These are phyloP conservation scores for Neoscelio sp. DNA, from an alignment of 2,888 invertebrate species.

Conservation along the genomic window DNA sequence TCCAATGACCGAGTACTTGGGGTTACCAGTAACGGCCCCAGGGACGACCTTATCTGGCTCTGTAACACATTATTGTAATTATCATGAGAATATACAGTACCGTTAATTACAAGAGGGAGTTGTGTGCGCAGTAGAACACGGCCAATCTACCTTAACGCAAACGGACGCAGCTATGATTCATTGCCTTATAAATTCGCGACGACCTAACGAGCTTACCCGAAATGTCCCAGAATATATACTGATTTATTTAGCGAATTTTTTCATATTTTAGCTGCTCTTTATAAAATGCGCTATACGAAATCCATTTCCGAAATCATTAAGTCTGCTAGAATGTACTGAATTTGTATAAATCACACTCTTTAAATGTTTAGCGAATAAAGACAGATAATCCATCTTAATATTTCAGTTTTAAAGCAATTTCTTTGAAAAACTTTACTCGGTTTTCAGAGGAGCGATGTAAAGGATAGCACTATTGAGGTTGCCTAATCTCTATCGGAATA, in stretches of 20 bases:
- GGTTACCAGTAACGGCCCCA: constrained; percentile 81
- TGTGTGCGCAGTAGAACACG: constrained; percentile 75
- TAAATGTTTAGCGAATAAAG: too few relatives aligned
- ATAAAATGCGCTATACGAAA: neutral
- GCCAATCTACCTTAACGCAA: constrained; percentile 81
- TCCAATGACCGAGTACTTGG: constrained; percentile 83
- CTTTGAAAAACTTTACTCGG: too few relatives aligned
- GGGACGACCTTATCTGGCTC: constrained; percentile 82
- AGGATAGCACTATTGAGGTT: too few relatives aligned
- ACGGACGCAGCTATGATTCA: constrained; percentile 78
- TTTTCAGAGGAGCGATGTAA: too few relatives aligned
- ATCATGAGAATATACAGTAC: constrained; percentile 81
- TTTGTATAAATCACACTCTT: too few relatives aligned
- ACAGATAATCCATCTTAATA: too few relatives aligned
- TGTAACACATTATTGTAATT: constrained; percentile 83
- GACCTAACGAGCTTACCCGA: constrained; percentile 53
- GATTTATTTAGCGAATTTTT: constrained; percentile 44
- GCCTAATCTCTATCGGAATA: too few relatives aligned
- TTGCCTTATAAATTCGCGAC: constrained; percentile 77
- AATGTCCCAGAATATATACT: constrained; percentile 57
- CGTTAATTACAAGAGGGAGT: constrained; percentile 71
- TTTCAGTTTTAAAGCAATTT: too few relatives aligned
- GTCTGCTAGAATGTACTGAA: too few relatives aligned
- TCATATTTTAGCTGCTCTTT: neutral
- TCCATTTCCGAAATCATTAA: neutral